Evolutionary conservation across 2,888 invertebrate genomes (phyloP), one percentile per base, ranked within the genome.

Genomic region (Hyles lineata): DNA sequence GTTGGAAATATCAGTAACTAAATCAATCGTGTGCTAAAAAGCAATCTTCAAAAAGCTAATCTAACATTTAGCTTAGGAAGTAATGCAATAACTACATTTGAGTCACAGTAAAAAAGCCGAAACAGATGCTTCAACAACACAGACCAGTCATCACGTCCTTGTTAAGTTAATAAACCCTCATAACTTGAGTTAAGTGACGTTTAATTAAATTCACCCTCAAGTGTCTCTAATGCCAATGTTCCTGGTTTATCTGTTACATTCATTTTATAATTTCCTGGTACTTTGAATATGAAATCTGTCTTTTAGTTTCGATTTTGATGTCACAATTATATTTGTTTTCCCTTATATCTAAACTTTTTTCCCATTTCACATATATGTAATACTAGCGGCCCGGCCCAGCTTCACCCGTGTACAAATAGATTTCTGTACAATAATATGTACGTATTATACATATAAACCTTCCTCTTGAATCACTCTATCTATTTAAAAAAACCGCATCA

Each of bases 111-210:
- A 23, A 43, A 67, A 43, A 67, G 6, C 50, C 50, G 17, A 67
- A 43, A 43, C 67, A 32, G 32, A 6, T 6, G 29, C 9, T 8
- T 43, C 6, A 43, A 35, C n/a, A 63, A 23, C 8, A n/a, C 35
- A 11, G 43, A n/a, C 35, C 63, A 35, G 11, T 43, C 50, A 67
- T 67, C 67, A 50, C 43, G 25, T 17, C 25, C 5, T 11, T 60
- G 15, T 23, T 67, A 67, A 67, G 67, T 67, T 67, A 67, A 67
- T 67, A 67, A 50, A 50, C 23, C 67, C 23, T 7, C n/a, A 55
- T 55, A n/a, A 67, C 23, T 61, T 15, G 61, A 61, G 29, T 67
- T 23, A 67, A 50, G 67, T 43, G 50, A 8, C 50, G 17, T 67
- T 67, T 35, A 67, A 67, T 67, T 67, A 23, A 43, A 43, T 43